Conservation (phyloP, 2,888 invertebrate species). For the Leucophenga maculata region DNA sequence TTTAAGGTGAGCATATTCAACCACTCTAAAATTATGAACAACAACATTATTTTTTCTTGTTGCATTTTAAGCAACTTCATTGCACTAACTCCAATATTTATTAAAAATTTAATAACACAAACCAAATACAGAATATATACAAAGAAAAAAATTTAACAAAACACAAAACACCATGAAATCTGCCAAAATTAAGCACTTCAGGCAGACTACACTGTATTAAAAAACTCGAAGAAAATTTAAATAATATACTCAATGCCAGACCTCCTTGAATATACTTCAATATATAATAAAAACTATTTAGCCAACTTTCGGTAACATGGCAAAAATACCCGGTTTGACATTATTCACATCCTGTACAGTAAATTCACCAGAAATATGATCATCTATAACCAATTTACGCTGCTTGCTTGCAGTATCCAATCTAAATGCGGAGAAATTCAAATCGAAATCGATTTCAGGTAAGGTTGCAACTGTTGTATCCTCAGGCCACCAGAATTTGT, state of each 20-base stretch:
- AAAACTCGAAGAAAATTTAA: not conserved
- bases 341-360: conserved; percentile 59
- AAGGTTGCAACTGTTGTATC: conserved; percentile 60
- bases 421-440: conserved; percentile 50
- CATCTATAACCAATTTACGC: conserved; percentile 58
- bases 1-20: too few relatives aligned
- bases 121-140: not conserved
- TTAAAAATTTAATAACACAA: not conserved
- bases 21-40: not conserved
- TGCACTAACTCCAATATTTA: not conserved
- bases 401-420: conserved; percentile 57
- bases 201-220: too few relatives aligned
- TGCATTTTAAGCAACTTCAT: conserved; percentile 3
- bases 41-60: not conserved
- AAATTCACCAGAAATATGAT: conserved; percentile 60
- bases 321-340: conserved; percentile 59
- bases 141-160: not conserved
- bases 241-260: not conserved
- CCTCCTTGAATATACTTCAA: too few relatives aligned
- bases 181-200: not conserved
- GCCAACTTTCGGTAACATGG: conserved; percentile 54
- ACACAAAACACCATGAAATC: not conserved
- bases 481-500: conserved; percentile 69
- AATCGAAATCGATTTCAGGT: conserved; percentile 63
- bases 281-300: conserved; percentile 32